These are phyloP conservation scores for Tetragonisca angustula DNA, from an alignment of 2,888 invertebrate genomes.

Conservation along the genomic window DNA sequence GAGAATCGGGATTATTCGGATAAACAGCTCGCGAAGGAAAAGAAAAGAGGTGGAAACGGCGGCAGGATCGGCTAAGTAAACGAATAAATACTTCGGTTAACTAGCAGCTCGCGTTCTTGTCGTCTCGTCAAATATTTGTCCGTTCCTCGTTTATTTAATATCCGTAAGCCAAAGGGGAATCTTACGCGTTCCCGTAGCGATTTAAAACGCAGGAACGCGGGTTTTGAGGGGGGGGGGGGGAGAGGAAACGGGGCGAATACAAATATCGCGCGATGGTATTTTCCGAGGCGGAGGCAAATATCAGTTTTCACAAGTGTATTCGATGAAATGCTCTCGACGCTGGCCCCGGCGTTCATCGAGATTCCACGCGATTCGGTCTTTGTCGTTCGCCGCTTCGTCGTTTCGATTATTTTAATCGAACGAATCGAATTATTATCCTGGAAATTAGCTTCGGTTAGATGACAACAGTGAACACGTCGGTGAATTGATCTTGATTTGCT, in stretches of 20 bases:
- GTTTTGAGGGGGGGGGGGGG: too few species aligned
- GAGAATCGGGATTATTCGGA: neutral
- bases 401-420: constrained; percentile 33
- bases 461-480: too few species aligned
- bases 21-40: neutral
- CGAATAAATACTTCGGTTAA: constrained; percentile 39
- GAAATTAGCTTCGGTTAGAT: neutral
- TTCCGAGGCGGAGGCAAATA: constrained; percentile 1
- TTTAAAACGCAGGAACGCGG: constrained; percentile 1
- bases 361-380: constrained; percentile 26
- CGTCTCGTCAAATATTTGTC: constrained; percentile 38
- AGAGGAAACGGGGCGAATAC: too few species aligned
- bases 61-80: neutral
- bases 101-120: constrained; percentile 4
- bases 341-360: constrained; percentile 25
- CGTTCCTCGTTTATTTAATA: constrained; percentile 36
- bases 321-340: constrained; percentile 12
- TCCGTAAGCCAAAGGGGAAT: constrained; percentile 13
- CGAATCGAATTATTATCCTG: constrained; percentile 50
- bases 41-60: neutral
- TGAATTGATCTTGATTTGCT: too few species aligned
- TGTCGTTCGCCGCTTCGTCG: neutral
- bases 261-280: neutral
- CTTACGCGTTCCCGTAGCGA: neutral
- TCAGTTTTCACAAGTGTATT: constrained; percentile 15